A percentile compares a stretch with the other conserved stretches of the same genome.
Conservation (phyloP, 1,140 invertebrate genomes). For the Xylocopa sonorina region DNA sequence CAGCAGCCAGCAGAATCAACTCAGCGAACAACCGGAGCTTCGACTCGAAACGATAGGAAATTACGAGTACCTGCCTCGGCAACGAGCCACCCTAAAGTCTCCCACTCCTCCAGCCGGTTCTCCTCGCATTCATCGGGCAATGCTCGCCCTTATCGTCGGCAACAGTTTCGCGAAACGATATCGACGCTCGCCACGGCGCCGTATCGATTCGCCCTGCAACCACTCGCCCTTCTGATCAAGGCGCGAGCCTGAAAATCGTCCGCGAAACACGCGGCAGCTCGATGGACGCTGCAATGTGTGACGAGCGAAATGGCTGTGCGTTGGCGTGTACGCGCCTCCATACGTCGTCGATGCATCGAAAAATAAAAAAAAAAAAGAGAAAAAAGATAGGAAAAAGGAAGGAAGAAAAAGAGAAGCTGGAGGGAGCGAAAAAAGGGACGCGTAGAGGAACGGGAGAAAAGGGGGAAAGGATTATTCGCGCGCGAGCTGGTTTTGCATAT, state of each 20-base stretch:
- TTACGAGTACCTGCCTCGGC: neutral
- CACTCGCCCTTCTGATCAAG: neutral
- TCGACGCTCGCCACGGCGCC: neutral
- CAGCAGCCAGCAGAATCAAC: too few relatives aligned
- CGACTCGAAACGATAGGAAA: neutral
- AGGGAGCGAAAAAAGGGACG: neutral
- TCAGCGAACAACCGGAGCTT: neutral
- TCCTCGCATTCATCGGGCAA: neutral
- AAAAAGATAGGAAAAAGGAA: neutral
- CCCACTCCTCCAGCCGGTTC: neutral
- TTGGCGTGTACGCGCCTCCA: neutral
- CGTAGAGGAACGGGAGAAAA: neutral
- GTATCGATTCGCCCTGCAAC: constrained; percentile 12
- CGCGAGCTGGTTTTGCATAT: neutral
- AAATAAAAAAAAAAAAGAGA: neutral
- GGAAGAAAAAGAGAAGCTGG: neutral
- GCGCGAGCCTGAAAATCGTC: constrained; percentile 25
- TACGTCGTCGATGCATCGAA: neutral
- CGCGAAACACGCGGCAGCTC: constrained; percentile 18
- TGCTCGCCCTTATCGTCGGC: neutral
- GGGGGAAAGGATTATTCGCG: neutral
- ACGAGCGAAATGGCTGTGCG: constrained; percentile 13
- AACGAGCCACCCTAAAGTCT: neutral
- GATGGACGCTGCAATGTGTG: constrained; percentile 8
- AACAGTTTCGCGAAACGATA: constrained; percentile 20